phyloP scores from a whole-genome alignment of 2,797 vertebrate genomes.

The Gymnothorax javanicus region DNA sequence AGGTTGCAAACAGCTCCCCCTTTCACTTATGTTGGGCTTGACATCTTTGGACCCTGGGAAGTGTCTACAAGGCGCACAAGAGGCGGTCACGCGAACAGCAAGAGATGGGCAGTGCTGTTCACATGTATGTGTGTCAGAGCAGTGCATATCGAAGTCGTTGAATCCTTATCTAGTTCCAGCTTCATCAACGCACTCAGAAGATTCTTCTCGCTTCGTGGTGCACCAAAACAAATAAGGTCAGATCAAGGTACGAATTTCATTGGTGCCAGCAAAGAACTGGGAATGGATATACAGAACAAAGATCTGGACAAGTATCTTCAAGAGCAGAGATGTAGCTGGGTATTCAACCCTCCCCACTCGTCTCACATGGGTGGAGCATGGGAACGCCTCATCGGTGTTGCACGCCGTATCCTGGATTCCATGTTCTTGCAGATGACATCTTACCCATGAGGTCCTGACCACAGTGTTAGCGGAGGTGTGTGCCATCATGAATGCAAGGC shows the following conservation, averaged over 20 bases:
- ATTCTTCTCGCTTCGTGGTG: conserved; percentile 33
- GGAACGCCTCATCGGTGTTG: too few species aligned
- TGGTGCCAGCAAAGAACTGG: conserved; percentile 3
- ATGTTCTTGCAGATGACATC: too few species aligned
- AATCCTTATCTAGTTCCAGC: too few species aligned
- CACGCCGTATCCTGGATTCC: too few species aligned
- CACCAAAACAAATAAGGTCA: conserved; percentile 21
- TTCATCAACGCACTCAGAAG: conserved; percentile 36
- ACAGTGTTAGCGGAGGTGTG: too few species aligned
- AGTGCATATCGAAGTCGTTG: conserved; percentile 29
- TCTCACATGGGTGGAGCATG: too few species aligned
- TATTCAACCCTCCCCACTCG: too few species aligned
- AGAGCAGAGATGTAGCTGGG: too few species aligned
- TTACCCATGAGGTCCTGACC: too few species aligned
- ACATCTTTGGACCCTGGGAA: conserved; percentile 37
- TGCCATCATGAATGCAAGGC: too few species aligned
- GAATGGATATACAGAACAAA: conserved; percentile 1
- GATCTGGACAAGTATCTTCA: too few species aligned
- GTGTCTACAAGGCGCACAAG: conserved; percentile 27
- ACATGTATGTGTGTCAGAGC: conserved; percentile 27
- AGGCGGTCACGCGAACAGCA: not conserved
- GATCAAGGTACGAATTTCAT: conserved; percentile 35
- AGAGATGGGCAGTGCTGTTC: conserved; percentile 19
- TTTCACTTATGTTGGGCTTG: conserved; percentile 24
- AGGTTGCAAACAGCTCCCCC: conserved; percentile 21